Evolutionary conservation across 2,797 vertebrate genomes (phyloP).

Genomic region (Acrossocheilus fasciatus): DNA sequence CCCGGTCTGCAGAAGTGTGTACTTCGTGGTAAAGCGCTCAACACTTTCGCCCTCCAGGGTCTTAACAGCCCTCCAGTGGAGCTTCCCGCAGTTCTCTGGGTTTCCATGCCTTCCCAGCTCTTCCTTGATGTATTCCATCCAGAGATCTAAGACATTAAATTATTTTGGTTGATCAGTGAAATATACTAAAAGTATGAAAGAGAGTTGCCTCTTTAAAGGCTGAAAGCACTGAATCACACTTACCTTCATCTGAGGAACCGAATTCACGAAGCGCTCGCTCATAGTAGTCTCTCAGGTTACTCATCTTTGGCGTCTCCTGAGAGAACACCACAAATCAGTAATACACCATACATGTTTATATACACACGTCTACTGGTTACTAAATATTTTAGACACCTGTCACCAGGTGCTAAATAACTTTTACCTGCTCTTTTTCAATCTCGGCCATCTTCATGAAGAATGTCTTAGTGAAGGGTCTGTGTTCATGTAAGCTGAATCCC

Average conservation of each 20-base stretch:
- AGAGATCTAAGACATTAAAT: slow-evolving; percentile 81
- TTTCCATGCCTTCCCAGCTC: slow-evolving; percentile 85
- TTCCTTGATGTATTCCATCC: slow-evolving; percentile 92
- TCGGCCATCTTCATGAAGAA: slow-evolving; percentile 94
- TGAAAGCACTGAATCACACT: slow-evolving; percentile 55
- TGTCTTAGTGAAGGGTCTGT: slow-evolving; percentile 84
- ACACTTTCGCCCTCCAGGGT: slow-evolving; percentile 85
- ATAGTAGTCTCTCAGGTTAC: slow-evolving; percentile 88
- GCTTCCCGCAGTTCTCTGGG: slow-evolving; percentile 87
- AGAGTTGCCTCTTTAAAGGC: neutral
- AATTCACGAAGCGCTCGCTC: slow-evolving; percentile 95
- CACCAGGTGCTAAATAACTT: slow-evolving; percentile 38
- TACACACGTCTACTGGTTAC: neutral
- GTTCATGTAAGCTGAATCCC: slow-evolving; percentile 86
- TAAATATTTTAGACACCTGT: neutral
- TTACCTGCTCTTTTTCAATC: slow-evolving; percentile 93
- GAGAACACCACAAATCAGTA: neutral
- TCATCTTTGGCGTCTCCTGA: slow-evolving; percentile 87
- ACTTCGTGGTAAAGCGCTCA: slow-evolving; percentile 87
- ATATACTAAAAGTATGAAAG: neutral
- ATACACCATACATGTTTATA: neutral
- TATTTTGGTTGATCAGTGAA: neutral
- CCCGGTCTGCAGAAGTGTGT: slow-evolving; percentile 89
- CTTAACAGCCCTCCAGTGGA: slow-evolving; percentile 97
- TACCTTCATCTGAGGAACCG: slow-evolving; percentile 86